phyloP scores from a whole-genome alignment of 1,140 invertebrate species.

The Apis laboriosa region DNA sequence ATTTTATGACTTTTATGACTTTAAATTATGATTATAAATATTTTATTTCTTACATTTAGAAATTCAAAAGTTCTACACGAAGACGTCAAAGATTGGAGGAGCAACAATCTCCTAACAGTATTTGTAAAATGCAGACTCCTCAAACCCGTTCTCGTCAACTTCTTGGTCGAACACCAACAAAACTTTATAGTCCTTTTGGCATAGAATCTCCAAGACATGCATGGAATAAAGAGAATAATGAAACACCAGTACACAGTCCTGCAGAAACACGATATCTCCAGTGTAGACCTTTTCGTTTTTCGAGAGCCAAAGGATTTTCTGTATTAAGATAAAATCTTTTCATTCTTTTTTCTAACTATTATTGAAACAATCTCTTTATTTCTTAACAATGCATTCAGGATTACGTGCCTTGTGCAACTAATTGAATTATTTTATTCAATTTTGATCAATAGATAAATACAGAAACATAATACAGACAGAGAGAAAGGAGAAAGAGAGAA shows the following conservation, averaged over 20 bases:
- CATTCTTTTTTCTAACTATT: not conserved
- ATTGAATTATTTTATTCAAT: conserved; percentile 50
- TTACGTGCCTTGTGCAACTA: conserved; percentile 56
- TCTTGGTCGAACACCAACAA: conserved; percentile 84
- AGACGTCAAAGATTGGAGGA: conserved; percentile 83
- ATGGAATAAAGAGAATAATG: conserved; percentile 75
- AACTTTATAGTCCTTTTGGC: conserved; percentile 85
- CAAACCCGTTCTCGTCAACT: conserved; percentile 80
- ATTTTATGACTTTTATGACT: no score
- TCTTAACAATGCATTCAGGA: conserved; percentile 41
- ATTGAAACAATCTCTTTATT: conserved; percentile 45
- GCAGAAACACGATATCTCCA: conserved; percentile 51
- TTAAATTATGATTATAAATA: not conserved
- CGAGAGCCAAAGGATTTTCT: conserved; percentile 71
- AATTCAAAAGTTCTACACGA: conserved; percentile 82
- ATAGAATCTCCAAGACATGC: conserved; percentile 82
- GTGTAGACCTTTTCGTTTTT: conserved; percentile 69
- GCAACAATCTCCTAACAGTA: conserved; percentile 79
- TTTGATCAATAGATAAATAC: not conserved
- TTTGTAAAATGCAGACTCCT: conserved; percentile 77
- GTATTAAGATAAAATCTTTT: conserved; percentile 68
- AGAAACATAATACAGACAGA: no score
- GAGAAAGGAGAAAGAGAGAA: no score
- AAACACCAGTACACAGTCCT: conserved; percentile 36
- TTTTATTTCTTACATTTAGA: conserved; percentile 68